These are phyloP conservation scores for Dyspetes luteomarginatus DNA, from an alignment of 2,888 invertebrate species.

Conservation along the genomic window DNA sequence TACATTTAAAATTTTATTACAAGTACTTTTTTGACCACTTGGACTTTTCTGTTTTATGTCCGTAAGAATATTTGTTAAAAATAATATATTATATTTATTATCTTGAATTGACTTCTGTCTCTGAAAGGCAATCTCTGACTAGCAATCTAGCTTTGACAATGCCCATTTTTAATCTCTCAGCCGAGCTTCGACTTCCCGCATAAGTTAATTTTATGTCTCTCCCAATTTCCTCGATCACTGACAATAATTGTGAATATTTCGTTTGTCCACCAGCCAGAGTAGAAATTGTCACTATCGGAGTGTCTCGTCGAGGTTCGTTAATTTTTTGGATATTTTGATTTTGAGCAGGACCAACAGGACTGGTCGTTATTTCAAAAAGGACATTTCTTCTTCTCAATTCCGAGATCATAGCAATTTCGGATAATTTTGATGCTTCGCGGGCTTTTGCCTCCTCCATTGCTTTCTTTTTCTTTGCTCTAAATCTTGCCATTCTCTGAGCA, in stretches of 20 bases:
- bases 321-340: conserved; percentile 3
- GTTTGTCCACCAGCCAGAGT: conserved; percentile 86
- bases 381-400: conserved; percentile 68
- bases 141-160: conserved; percentile 97
- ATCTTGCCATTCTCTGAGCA: conserved; percentile 77
- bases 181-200: conserved; percentile 96
- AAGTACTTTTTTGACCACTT: conserved; percentile 40
- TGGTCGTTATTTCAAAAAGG: conserved; percentile 65
- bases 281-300: conserved; percentile 46
- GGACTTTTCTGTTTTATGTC: neutral
- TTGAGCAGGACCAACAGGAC: conserved; percentile 20
- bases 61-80: neutral
- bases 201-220: conserved; percentile 98
- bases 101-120: conserved; percentile 94
- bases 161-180: conserved; percentile 96
- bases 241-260: conserved; percentile 95
- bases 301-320: conserved; percentile 30
- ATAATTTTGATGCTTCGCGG: conserved; percentile 65
- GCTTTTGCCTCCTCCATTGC: conserved; percentile 72
- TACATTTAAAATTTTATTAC: neutral
- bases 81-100: conserved; percentile 45
- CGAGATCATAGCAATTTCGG: conserved; percentile 66
- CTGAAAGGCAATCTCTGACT: conserved; percentile 96
- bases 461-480: conserved; percentile 74
- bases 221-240: conserved; percentile 97